phyloP scores from a whole-genome alignment of 2,888 invertebrate species.

The Netelia melanura region DNA sequence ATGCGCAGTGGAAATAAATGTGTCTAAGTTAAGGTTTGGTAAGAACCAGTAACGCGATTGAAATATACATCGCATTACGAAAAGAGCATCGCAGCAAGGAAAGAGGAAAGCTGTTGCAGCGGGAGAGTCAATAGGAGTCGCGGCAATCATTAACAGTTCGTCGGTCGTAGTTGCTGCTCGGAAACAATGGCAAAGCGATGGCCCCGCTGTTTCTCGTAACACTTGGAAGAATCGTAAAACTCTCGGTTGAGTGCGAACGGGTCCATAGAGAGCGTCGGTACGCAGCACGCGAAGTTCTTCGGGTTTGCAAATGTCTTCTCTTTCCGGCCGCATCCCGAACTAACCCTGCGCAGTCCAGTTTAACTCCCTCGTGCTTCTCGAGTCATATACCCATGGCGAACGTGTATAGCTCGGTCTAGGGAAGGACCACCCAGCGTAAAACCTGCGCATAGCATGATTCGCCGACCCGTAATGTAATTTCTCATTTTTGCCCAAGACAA shows the following conservation, averaged over 20 bases:
- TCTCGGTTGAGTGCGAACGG: constrained; percentile 33
- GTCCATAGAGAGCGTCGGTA: constrained; percentile 24
- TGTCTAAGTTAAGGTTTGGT: not conserved
- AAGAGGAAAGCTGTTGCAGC: not conserved
- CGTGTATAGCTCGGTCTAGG: constrained; percentile 15
- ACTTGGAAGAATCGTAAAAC: constrained; percentile 49
- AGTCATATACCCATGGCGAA: constrained; percentile 30
- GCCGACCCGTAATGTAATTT: constrained; percentile 83
- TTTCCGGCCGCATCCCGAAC: constrained; percentile 19
- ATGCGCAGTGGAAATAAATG: not conserved
- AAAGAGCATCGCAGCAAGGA: constrained; percentile 19
- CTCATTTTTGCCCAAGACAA: constrained; percentile 84
- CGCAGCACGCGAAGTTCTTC: constrained; percentile 41
- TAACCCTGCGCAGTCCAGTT: constrained; percentile 52
- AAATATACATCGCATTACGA: not conserved
- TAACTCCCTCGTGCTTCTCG: constrained; percentile 27
- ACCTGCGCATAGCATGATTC: constrained; percentile 74
- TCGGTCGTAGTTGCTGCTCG: constrained; percentile 19
- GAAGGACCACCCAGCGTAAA: constrained; percentile 60
- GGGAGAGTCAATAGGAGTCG: constrained; percentile 14
- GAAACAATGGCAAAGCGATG: constrained; percentile 46
- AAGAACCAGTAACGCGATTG: not conserved
- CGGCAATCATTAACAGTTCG: constrained; percentile 56
- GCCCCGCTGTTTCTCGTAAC: constrained; percentile 11
- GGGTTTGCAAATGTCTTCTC: constrained; percentile 58